Conservation (phyloP, 1,140 invertebrate species). For the Pseudomyrmex flavicornis region DNA sequence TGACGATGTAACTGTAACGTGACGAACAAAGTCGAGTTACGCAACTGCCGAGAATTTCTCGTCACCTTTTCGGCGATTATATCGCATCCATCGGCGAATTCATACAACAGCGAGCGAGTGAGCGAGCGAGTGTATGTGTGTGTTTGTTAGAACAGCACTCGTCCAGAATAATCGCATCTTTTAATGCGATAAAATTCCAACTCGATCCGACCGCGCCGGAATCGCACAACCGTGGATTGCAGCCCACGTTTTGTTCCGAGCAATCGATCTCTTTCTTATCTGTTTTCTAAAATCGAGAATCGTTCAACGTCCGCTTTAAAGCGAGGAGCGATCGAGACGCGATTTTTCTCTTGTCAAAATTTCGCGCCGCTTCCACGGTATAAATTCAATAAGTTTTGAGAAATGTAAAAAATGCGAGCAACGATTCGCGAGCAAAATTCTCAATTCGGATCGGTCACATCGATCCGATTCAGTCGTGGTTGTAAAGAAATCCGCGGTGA, state of each 20-base stretch:
- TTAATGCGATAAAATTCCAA: not conserved
- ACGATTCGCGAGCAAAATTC: conserved; percentile 2
- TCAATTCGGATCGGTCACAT: not conserved
- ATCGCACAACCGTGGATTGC: too few species aligned
- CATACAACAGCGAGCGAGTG: not conserved
- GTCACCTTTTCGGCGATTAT: conserved; percentile 24
- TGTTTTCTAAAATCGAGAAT: conserved; percentile 26
- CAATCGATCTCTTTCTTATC: too few species aligned
- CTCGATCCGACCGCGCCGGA: too few species aligned
- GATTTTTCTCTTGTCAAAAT: not conserved
- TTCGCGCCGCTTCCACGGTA: not conserved
- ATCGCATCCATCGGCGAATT: not conserved
- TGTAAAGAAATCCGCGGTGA: conserved; percentile 28
- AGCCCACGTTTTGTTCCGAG: too few species aligned
- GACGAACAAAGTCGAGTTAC: not conserved
- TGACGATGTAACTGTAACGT: not conserved
- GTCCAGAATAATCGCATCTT: conserved; percentile 17
- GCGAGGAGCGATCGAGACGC: not conserved
- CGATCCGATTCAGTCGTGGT: too few species aligned
- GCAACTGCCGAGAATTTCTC: conserved; percentile 27
- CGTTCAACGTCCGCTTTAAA: conserved; percentile 18
- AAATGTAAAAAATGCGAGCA: not conserved
- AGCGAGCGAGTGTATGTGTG: not conserved
- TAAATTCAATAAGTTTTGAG: not conserved
- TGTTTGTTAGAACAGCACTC: conserved; percentile 8